Evolutionary conservation across 2,888 invertebrate species (phyloP), one percentile per base, ranked within the genome.

Genomic region (Pristionchus exspectatus): DNA sequence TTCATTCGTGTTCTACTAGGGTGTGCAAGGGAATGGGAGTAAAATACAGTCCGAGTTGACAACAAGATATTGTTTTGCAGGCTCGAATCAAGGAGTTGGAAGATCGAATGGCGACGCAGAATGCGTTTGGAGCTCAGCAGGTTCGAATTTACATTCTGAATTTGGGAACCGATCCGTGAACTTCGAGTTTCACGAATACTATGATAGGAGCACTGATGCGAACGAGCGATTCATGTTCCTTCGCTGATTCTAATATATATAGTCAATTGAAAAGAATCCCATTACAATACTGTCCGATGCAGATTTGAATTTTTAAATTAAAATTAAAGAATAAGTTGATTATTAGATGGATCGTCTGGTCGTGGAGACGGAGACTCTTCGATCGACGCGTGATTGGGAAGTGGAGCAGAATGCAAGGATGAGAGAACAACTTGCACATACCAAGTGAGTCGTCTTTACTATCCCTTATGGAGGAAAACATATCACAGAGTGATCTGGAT

Each of bases 31-130:
- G 72, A 33, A 72, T 72, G 33, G 7, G 16, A 9, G 27, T 7
- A 18, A 33, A 30, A 18, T 72, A 72, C 33, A 30, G 33, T 30
- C 30, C 21, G 72, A 72, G 72, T 30, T 5, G 27, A 69, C 38
- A 38, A 10, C 24, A 44, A 38, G 5, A 21, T 1, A 54, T 91
- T 44, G 92, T 91, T n/a, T 91, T 94, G 27, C 93, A 93, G 66
- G 92, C 93, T n/a, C 91, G 93, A 63, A 94, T 95, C 81, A 91
- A 92, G 66, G 94, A 94, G 56, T 90, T 95, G 85, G 95, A 95
- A 89, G 90, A 91, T 5, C 50, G 87, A 16, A 87, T 94, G 69
- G 91, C 91, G 30, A 90, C 90, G 14, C 56, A 91, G 24, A 92
- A 90, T 54, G 88, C 87, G 16, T 86, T 90, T 27, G 87, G 88